These are phyloP conservation scores for Pyralis farinalis DNA, from an alignment of 2,888 invertebrate genomes.

Conservation along the genomic window DNA sequence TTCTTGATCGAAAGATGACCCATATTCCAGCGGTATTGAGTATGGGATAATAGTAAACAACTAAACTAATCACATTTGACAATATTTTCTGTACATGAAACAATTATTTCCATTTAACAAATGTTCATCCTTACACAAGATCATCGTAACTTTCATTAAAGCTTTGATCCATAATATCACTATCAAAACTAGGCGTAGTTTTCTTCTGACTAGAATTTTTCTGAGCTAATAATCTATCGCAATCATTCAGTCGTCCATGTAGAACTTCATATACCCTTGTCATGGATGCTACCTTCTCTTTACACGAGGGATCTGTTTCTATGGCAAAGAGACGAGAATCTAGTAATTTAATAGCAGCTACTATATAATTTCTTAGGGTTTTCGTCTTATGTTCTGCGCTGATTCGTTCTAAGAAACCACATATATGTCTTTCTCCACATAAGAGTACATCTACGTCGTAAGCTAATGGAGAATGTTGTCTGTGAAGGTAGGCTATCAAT, in stretches of 20 bases:
- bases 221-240: conserved; percentile 62
- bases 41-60: too few species aligned
- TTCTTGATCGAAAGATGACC: too few species aligned
- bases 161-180: conserved; percentile 58
- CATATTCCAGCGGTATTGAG: too few species aligned
- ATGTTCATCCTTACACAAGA: conserved; percentile 54
- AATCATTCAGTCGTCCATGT: conserved; percentile 66
- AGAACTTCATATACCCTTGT: conserved; percentile 70
- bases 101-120: too few species aligned
- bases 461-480: conserved; percentile 73
- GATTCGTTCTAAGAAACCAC: conserved; percentile 69
- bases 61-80: too few species aligned
- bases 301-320: conserved; percentile 72
- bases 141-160: conserved; percentile 63
- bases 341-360: conserved; percentile 71
- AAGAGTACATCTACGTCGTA: conserved; percentile 74
- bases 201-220: conserved; percentile 50
- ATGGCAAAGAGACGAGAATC: conserved; percentile 75
- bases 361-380: conserved; percentile 72
- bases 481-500: conserved; percentile 67
- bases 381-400: conserved; percentile 72
- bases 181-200: conserved; percentile 44
- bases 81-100: too few species aligned
- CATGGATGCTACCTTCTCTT: conserved; percentile 75
- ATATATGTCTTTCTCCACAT: conserved; percentile 72